These are phyloP conservation scores for Dromiciops gliroides DNA, from an alignment of 2,113 vertebrate species.

Conservation along the genomic window DNA sequence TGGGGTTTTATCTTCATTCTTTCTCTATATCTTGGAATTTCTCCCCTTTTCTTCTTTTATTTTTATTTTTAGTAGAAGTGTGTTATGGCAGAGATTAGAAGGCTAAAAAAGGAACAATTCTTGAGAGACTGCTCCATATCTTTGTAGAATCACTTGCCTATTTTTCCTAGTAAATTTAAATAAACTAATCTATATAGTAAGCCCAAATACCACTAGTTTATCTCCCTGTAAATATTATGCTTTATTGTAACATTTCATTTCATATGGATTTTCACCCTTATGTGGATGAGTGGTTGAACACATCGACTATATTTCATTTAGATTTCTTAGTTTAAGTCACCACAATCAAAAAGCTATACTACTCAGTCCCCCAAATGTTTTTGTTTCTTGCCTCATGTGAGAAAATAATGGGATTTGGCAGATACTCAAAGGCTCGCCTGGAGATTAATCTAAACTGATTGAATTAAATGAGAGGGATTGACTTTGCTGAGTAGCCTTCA, in stretches of 20 bases:
- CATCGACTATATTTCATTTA: background rate
- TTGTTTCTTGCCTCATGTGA: conserved; percentile 49
- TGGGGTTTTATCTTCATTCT: background rate
- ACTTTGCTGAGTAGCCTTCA: no score
- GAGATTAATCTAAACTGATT: no score
- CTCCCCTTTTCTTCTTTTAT: background rate
- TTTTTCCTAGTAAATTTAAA: conserved; percentile 16
- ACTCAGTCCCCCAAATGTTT: background rate
- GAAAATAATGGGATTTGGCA: no score
- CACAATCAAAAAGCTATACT: conserved; percentile 4
- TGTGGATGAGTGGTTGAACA: conserved; percentile 15
- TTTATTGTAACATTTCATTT: conserved; percentile 47
- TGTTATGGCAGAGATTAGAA: background rate
- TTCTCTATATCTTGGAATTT: background rate
- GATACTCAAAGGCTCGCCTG: no score
- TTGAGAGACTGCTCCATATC: background rate
- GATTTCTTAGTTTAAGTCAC: background rate
- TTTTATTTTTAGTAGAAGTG: background rate
- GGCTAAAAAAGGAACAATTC: background rate
- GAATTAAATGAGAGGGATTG: no score
- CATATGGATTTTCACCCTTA: background rate
- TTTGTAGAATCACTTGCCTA: background rate
- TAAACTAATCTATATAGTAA: background rate
- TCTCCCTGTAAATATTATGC: background rate
- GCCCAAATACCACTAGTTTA: conserved; percentile 35